Conservation (phyloP, 2,113 vertebrate species). For the Circaetus gallicus region DNA sequence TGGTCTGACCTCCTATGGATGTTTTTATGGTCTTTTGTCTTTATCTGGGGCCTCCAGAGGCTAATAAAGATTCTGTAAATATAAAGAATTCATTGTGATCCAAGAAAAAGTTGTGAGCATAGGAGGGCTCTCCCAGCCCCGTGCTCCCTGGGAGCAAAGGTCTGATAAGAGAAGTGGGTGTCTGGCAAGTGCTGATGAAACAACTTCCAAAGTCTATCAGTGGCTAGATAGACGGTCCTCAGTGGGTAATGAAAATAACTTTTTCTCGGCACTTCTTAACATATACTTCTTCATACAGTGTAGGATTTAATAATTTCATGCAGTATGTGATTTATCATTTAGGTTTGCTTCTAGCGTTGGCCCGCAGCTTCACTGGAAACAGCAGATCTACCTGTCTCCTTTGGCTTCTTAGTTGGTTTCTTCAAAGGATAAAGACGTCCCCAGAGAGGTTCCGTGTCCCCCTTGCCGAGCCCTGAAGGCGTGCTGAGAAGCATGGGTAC, state of each 20-base stretch:
- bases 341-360: background rate
- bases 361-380: background rate
- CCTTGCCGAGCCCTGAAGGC: background rate
- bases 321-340: background rate
- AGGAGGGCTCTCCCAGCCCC: background rate
- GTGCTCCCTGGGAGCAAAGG: background rate
- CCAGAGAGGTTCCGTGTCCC: background rate
- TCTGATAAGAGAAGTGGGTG: constrained; percentile 40
- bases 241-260: background rate
- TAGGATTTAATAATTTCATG: background rate
- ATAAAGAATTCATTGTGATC: constrained; percentile 5
- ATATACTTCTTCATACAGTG: background rate
- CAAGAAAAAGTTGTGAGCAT: constrained; percentile 2
- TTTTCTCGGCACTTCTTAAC: background rate
- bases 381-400: background rate
- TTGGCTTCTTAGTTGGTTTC: background rate
- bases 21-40: constrained; percentile 47
- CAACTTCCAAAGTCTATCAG: background rate
- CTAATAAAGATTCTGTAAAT: constrained; percentile 37
- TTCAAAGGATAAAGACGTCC: background rate
- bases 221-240: constrained; percentile 14
- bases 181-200: constrained; percentile 19
- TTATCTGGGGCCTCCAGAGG: constrained; percentile 16
- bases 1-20: constrained; percentile 1
- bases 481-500: background rate